Percentiles rank a stretch among this genome's conserved stretches.
These are phyloP conservation scores for Zapornia atra DNA, from an alignment of 2,113 vertebrate species.

Conservation along the genomic window DNA sequence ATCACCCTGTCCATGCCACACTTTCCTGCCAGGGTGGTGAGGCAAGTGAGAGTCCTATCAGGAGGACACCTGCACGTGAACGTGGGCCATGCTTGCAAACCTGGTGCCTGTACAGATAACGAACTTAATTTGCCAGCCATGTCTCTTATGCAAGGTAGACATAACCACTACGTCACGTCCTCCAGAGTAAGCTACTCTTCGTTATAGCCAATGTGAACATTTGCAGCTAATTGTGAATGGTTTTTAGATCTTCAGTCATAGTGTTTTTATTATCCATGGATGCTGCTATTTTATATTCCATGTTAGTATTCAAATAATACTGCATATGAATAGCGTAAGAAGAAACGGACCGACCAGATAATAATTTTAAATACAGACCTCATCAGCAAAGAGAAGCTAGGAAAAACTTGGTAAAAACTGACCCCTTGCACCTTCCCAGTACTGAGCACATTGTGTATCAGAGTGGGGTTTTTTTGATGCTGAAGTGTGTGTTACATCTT, in stretches of 20 bases:
- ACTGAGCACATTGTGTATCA: not conserved
- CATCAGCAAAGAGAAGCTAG: slow-evolving; percentile 50
- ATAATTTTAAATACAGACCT: slow-evolving; percentile 56
- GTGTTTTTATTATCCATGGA: slow-evolving; percentile 57
- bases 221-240: slow-evolving; percentile 43
- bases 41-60: not conserved
- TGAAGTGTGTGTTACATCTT: not conserved
- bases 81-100: not conserved
- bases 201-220: slow-evolving; percentile 22
- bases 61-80: not conserved
- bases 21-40: not conserved
- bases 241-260: slow-evolving; percentile 30
- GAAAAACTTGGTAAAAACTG: not conserved
- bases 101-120: not conserved
- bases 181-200: slow-evolving; percentile 14
- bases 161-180: not conserved
- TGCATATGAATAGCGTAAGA: slow-evolving; percentile 45
- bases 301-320: slow-evolving; percentile 52
- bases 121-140: not conserved
- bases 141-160: not conserved
- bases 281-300: slow-evolving; percentile 59
- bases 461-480: not conserved
- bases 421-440: slow-evolving; percentile 28
- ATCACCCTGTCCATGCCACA: not conserved
- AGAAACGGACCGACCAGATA: slow-evolving; percentile 33